These are phyloP conservation scores for Patella pellucida DNA, from an alignment of 2,888 invertebrate genomes.

Conservation along the genomic window DNA sequence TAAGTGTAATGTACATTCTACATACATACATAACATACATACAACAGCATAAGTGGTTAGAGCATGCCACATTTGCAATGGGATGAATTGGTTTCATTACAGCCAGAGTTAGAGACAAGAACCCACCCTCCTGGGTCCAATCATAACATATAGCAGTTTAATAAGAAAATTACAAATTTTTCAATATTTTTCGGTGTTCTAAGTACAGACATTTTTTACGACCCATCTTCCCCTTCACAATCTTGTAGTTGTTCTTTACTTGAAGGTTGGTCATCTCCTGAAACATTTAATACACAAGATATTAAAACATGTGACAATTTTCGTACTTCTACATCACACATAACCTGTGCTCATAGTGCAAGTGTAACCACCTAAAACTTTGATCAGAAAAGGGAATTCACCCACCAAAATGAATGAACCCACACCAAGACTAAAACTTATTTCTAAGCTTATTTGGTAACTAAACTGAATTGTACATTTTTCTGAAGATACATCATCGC, in stretches of 20 bases:
- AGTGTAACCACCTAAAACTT: too few species aligned
- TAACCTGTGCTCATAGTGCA: too few species aligned
- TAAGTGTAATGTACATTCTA: slow-evolving; percentile 10
- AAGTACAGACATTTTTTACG: slow-evolving; percentile 45
- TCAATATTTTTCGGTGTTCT: slow-evolving; percentile 34
- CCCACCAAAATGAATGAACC: too few species aligned
- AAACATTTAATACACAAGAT: slow-evolving; percentile 37
- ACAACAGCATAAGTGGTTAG: slow-evolving; percentile 8
- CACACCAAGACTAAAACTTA: too few species aligned
- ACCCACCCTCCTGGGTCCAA: slow-evolving; percentile 25
- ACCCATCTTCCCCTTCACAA: slow-evolving; percentile 88
- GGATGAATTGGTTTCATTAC: not conserved
- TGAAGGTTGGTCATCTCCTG: slow-evolving; percentile 89
- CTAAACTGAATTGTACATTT: too few species aligned
- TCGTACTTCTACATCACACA: too few species aligned
- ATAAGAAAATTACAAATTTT: slow-evolving; percentile 41
- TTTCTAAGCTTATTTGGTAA: too few species aligned
- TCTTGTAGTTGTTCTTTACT: slow-evolving; percentile 82
- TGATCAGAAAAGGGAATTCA: too few species aligned
- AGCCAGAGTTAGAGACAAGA: slow-evolving; percentile 11
- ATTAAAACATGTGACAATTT: too few species aligned
- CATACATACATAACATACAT: slow-evolving; percentile 12
- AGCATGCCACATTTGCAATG: not conserved
- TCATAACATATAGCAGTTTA: slow-evolving; percentile 41
- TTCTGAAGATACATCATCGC: too few species aligned